Evolutionary conservation across 2,113 vertebrate genomes (phyloP), one percentile per base, ranked within the genome.

Genomic region (Clarias magur): DNA sequence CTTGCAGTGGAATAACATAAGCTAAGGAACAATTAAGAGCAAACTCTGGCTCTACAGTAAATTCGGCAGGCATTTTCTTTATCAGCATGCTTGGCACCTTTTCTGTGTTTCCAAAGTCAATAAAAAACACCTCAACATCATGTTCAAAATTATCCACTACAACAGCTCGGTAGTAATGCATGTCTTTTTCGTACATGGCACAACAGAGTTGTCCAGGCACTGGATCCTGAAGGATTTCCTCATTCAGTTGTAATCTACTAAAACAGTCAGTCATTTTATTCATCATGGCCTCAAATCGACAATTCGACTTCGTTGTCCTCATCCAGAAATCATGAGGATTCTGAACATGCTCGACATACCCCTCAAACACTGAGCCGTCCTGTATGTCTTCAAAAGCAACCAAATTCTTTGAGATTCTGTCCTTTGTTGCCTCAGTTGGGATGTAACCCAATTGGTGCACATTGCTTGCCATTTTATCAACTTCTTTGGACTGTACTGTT

Each of bases 51-150:
- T 96, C 92, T 82, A 57, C 67, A 63, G 91, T 92, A 87, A 97
- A 96, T 27, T 94, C 90, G 0, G 94, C 92, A 1, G 97, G 96
- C 81, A 99, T 91, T 48, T 90, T 94, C 93, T 97, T 98, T 78
- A 97, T 96, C 84, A 96, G 86, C 19, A 90, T 94, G 85, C 89
- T 86, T 34, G 96, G 95, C 85, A 99, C 90, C 65, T 94, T 96
- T 89, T 96, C 96, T 78, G 91, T 95, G 91, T 98, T 98, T 60
- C 98, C 97, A 94, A 96, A 99, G 93, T 99, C 98, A 0, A 97
- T 92, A 88, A 98, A 98, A 85, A 93, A 94, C 79, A 99, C 96
- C 86, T 94, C 93, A 83, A 95, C 87, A 53, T 94, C 92, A 70
- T 90, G 90, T 79, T 91, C 56, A 80, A 95, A 88, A 30, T 92